A percentile compares a stretch with the other conserved stretches of the same genome.
phyloP scores from a whole-genome alignment of 2,888 invertebrate genomes.

The Cinara cedri region DNA sequence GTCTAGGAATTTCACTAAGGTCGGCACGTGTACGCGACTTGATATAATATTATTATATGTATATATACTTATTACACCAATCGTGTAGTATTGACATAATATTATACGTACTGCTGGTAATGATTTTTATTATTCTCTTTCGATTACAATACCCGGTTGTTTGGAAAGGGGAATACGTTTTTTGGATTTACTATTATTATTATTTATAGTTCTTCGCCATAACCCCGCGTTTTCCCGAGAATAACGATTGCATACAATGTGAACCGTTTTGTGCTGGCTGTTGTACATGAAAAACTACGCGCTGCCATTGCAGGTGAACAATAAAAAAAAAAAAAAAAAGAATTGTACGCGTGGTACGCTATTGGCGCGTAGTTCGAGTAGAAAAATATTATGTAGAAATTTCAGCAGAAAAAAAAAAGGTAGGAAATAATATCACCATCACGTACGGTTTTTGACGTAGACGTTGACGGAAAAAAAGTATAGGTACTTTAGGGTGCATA shows the following conservation, averaged over 20 bases:
- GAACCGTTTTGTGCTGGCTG: too few relatives aligned
- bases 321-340: too few relatives aligned
- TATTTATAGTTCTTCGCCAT: conserved; percentile 6
- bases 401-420: not conserved
- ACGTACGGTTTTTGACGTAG: not conserved
- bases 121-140: conserved; percentile 16
- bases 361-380: conserved; percentile 19
- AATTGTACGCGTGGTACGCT: not conserved
- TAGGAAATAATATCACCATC: not conserved
- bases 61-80: not conserved
- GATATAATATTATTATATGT: too few relatives aligned
- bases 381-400: conserved; percentile 12
- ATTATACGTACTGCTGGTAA: not conserved
- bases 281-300: too few relatives aligned
- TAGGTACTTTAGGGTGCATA: not conserved
- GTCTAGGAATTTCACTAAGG: not conserved
- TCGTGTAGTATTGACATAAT: conserved; percentile 21
- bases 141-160: not conserved
- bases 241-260: conserved; percentile 36
- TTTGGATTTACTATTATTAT: conserved; percentile 24
- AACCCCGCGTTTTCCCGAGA: not conserved
- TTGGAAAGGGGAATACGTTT: conserved; percentile 13
- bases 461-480: not conserved
- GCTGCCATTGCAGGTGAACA: conserved; percentile 10
- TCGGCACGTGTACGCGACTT: conserved; percentile 22